These are phyloP conservation scores for Cranoglanis bouderius DNA, from an alignment of 2,113 vertebrate species.

Conservation along the genomic window DNA sequence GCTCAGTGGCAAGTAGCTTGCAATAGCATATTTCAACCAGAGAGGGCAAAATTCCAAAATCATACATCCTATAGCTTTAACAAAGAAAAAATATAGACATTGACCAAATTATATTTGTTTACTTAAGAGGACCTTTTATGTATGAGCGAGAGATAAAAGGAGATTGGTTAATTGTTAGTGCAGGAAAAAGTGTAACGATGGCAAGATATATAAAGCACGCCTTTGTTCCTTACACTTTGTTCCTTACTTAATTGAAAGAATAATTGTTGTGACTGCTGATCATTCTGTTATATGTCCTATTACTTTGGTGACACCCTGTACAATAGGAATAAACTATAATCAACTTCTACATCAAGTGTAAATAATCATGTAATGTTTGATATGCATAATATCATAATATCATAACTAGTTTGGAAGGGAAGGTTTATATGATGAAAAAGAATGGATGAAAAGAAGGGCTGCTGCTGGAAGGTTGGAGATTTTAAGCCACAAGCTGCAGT, in stretches of 20 bases:
- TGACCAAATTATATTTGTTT: too few species aligned
- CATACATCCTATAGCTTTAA: not conserved
- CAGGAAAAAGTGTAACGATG: not conserved
- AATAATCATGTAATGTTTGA: not conserved
- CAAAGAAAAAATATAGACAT: not conserved
- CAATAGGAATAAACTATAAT: not conserved
- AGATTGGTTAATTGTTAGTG: too few species aligned
- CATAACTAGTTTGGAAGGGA: not conserved
- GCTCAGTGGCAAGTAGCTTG: not conserved
- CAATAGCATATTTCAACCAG: not conserved
- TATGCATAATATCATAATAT: not conserved
- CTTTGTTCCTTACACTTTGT: not conserved
- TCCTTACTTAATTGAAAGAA: not conserved
- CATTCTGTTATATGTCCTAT: not conserved
- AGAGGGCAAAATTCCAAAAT: not conserved
- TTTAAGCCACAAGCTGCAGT: not conserved
- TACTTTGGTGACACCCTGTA: not conserved
- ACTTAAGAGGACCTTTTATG: not conserved
- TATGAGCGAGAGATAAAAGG: not conserved
- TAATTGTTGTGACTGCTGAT: not conserved
- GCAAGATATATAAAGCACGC: not conserved
- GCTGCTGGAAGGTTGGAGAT: conserved; percentile 7
- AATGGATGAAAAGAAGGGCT: not conserved
- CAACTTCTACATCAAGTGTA: not conserved
- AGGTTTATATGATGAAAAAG: not conserved